Conservation (phyloP, 2,888 invertebrate genomes). For the Acleris sparsana region DNA sequence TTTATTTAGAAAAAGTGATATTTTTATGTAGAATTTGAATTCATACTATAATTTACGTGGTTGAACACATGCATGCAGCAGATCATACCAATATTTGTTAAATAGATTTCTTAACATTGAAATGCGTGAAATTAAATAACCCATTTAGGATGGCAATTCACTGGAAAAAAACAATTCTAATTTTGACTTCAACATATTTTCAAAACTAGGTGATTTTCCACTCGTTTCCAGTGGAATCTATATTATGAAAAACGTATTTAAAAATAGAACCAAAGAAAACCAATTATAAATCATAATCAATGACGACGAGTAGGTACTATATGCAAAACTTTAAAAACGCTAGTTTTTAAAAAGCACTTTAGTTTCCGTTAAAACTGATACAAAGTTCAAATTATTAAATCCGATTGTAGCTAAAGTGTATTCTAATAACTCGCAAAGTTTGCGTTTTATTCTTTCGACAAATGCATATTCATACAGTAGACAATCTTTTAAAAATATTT, state of each 20-base stretch:
- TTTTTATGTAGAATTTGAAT: slow-evolving; percentile 19
- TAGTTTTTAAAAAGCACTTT: neutral
- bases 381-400: too few species aligned
- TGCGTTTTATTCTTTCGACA: too few species aligned
- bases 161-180: neutral
- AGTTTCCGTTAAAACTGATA: too few species aligned
- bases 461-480: neutral
- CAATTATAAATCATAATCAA: slow-evolving; percentile 10
- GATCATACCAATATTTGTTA: neutral
- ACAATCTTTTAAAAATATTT: slow-evolving; percentile 10
- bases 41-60: neutral
- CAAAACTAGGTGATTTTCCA: neutral
- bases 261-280: slow-evolving; percentile 43
- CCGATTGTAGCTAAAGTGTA: too few species aligned
- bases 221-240: neutral
- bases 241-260: slow-evolving; percentile 29
- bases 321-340: neutral
- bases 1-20: slow-evolving; percentile 27
- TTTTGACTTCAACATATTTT: neutral
- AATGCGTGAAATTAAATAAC: neutral
- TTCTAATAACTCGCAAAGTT: too few species aligned
- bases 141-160: too few species aligned
- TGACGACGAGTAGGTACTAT: neutral
- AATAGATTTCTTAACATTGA: neutral
- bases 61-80: neutral